Percentiles rank a stretch among this genome's conserved stretches.
Conservation (phyloP, 2,113 vertebrate species). For the Scartelaos histophorus region DNA sequence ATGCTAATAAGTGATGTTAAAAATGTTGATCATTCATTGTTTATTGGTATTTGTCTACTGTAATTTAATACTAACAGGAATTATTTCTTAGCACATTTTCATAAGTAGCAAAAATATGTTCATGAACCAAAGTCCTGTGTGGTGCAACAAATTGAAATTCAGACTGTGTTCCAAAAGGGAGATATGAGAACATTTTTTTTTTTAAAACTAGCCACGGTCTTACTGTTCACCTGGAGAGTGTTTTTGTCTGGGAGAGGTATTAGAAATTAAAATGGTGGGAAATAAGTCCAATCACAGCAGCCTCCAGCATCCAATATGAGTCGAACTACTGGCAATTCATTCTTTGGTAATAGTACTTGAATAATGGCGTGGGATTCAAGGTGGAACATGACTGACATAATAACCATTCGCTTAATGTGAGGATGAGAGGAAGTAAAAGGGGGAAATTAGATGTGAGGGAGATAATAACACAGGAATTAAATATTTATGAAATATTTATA, state of each 20-base stretch:
- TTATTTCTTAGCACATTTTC: not conserved
- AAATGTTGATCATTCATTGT: too few species aligned
- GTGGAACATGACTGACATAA: constrained; percentile 57
- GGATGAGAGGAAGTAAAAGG: constrained; percentile 9
- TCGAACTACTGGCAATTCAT: constrained; percentile 65
- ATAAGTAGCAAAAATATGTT: not conserved
- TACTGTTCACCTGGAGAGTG: constrained; percentile 48
- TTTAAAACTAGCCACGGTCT: constrained; percentile 52
- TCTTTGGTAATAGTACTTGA: constrained; percentile 67
- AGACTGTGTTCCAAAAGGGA: constrained; percentile 26
- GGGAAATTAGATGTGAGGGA: constrained; percentile 14
- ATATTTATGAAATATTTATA: not conserved
- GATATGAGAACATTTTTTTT: constrained; percentile 41
- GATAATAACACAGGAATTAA: not conserved
- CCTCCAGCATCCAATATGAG: constrained; percentile 69
- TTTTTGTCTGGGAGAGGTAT: constrained; percentile 29
- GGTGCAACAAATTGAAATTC: constrained; percentile 12
- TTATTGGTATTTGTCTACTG: not conserved
- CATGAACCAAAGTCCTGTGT: not conserved
- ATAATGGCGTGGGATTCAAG: constrained; percentile 73
- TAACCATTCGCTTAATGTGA: constrained; percentile 49
- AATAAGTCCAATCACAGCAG: constrained; percentile 41
- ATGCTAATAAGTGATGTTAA: too few species aligned
- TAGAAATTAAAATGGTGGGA: constrained; percentile 55
- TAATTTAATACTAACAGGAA: not conserved